Percentiles rank a stretch among this genome's conserved stretches.
These are phyloP conservation scores for Xiphias gladius DNA, from an alignment of 2,113 vertebrate genomes.

Conservation along the genomic window DNA sequence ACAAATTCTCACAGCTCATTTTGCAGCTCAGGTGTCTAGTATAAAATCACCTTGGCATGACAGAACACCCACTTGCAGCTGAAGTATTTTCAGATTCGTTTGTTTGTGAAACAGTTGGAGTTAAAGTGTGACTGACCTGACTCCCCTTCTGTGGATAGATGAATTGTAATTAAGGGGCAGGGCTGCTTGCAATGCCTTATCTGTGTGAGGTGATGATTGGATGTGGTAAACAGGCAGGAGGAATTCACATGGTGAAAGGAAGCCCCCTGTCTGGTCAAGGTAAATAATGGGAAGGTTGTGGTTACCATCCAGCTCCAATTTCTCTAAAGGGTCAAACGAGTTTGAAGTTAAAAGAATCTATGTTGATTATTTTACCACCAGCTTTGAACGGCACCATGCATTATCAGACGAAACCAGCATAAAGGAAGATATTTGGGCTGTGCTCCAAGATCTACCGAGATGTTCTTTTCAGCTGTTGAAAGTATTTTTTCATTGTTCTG, in stretches of 20 bases:
- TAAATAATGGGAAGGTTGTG: conserved; percentile 60
- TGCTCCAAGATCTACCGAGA: conserved; percentile 2
- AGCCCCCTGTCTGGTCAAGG: conserved; percentile 44
- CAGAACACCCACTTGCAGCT: conserved; percentile 31
- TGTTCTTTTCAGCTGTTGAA: conserved; percentile 32
- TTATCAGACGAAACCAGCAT: conserved; percentile 1
- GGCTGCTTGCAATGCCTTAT: conserved; percentile 52
- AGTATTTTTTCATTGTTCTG: conserved; percentile 21
- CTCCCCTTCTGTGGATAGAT: conserved; percentile 43
- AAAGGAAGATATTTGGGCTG: conserved; percentile 6
- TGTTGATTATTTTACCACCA: conserved; percentile 1
- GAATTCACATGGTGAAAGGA: conserved; percentile 62
- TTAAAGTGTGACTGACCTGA: conserved; percentile 41
- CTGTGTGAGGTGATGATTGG: conserved; percentile 59
- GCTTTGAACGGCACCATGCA: not conserved
- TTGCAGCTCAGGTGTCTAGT: conserved; percentile 32
- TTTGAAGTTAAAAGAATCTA: conserved; percentile 25
- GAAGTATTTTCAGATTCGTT: conserved; percentile 38
- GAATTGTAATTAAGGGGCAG: conserved; percentile 48
- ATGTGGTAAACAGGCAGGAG: conserved; percentile 56
- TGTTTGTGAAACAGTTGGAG: conserved; percentile 16
- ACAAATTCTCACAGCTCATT: conserved; percentile 31
- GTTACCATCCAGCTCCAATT: conserved; percentile 21
- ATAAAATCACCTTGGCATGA: conserved; percentile 36
- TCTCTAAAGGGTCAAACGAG: conserved; percentile 12